Evolutionary conservation across 2,797 vertebrate species (phyloP), one percentile per base, ranked within the genome.

Genomic region (Poecilia wingei): DNA sequence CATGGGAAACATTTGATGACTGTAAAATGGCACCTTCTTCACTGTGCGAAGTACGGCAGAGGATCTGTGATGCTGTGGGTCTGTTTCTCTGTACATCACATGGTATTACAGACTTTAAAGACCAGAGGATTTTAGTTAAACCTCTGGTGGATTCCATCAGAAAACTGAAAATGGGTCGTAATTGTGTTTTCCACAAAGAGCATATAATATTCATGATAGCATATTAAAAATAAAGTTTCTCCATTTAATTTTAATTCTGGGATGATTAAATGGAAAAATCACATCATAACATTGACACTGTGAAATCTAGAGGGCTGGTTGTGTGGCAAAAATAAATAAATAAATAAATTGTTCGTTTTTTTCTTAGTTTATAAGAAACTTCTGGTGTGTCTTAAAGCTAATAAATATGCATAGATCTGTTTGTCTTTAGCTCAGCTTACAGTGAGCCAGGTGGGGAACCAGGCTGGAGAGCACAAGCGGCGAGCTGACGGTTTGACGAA

Each of bases 391-490:
- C 18, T 49, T 49, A 45, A 22, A 39, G 33, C 18, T 18, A 10
- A 66, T 8, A 66, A 20, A 66, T 4, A 16, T 10, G 9, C 1
- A 66, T 9, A 36, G 20, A 22, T 43, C 3, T 36, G 66, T n/a
- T 22, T n/a, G 0, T 3, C 10, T 39, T 61, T 72, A 75, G 3
- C 59, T 31, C 71, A 80, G 76, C 76, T 83, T 74, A 72, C 41
- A 55, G 31, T 1, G 33, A n/a, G 69, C 36, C 53, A 64, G 53
- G 33, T 28, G 5, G 66, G 74, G 80, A 55, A 28, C 6, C 1
- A 8, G 80, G 79, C 39, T 47, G 14, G 76, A 36, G 55, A 59
- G 22, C 77, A 74, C 68, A 79, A 71, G 72, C 71, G 55, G 69
- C 77, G 64, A 84, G 55, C 57, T 43, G 47, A 76, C 25, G 61